A percentile compares a stretch with the other conserved stretches of the same genome.
Conservation (phyloP, 1,140 invertebrate genomes). For the Pantala flavescens region DNA sequence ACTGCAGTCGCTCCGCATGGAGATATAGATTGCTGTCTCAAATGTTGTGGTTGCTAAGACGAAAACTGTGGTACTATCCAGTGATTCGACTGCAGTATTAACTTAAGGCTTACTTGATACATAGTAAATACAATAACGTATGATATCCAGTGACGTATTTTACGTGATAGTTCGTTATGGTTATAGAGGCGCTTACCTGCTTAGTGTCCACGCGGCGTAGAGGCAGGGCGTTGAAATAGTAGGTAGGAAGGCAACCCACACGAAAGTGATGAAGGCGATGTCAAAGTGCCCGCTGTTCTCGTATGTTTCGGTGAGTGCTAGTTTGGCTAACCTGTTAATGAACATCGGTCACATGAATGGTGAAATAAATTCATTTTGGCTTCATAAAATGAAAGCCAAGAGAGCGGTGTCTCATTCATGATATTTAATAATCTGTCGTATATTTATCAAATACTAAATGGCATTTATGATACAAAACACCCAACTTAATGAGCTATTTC, state of each 20-base stretch:
- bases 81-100: not conserved
- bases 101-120: not conserved
- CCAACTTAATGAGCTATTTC: no score
- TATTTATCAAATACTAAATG: no score
- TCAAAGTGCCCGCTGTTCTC: constrained; percentile 57
- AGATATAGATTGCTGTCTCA: not conserved
- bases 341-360: no score
- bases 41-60: not conserved
- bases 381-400: no score
- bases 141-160: not conserved
- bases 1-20: not conserved
- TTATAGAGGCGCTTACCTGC: not conserved
- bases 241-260: constrained; percentile 59
- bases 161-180: not conserved
- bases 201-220: constrained; percentile 43
- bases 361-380: no score
- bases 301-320: constrained; percentile 55
- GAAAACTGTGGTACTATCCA: not conserved
- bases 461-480: no score
- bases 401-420: no score
- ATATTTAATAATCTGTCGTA: no score
- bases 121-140: not conserved
- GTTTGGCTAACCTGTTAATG: constrained; percentile 42
- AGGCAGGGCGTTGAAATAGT: constrained; percentile 52
- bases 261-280: constrained; percentile 53